Percentiles rank a stretch among this genome's conserved stretches.
Conservation (phyloP, 2,797 vertebrate genomes). For the Melanotaenia boesemani region DNA sequence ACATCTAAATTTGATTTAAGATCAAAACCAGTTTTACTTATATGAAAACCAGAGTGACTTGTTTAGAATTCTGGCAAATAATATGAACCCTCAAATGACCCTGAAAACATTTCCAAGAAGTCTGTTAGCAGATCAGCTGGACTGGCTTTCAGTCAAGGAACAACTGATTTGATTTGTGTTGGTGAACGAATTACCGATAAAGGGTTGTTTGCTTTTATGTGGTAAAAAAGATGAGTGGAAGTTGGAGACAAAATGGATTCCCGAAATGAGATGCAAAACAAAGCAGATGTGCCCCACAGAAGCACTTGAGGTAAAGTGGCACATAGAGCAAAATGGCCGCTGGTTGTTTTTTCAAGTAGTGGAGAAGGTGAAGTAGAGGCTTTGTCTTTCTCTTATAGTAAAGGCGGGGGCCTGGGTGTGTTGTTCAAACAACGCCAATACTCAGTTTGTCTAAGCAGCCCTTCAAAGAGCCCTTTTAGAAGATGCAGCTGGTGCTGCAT, state of each 20-base stretch:
- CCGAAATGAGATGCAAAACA: neutral
- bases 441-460: constrained; percentile 14
- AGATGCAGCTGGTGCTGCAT: constrained; percentile 53
- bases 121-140: no score
- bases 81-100: neutral
- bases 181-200: neutral
- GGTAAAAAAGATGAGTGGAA: neutral
- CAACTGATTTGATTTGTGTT: neutral
- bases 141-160: neutral
- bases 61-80: neutral
- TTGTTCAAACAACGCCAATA: constrained; percentile 32
- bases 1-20: neutral
- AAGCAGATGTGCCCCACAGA: neutral
- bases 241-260: neutral
- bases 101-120: neutral
- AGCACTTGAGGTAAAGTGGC: constrained; percentile 33
- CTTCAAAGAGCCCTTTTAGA: constrained; percentile 74
- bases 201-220: neutral
- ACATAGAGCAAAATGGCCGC: constrained; percentile 52
- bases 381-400: constrained; percentile 46
- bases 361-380: constrained; percentile 40
- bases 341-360: constrained; percentile 43
- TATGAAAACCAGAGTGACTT: neutral
- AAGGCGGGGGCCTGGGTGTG: neutral
- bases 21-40: neutral